A percentile compares a stretch with the other conserved stretches of the same genome.
These are phyloP conservation scores for Furcula furcula DNA, from an alignment of 2,888 invertebrate genomes.

Conservation along the genomic window DNA sequence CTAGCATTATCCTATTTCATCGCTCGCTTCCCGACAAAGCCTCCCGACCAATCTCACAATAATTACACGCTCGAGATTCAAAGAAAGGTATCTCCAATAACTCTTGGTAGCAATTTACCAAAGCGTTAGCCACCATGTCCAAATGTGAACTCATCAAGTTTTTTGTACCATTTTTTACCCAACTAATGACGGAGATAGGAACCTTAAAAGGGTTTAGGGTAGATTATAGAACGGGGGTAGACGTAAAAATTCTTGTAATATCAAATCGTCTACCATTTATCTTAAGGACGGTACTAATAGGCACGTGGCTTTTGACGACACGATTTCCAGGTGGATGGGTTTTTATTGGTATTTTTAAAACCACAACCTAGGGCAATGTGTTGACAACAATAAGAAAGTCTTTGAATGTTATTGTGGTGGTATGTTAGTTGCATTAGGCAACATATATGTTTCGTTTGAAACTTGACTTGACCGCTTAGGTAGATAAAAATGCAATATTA, in stretches of 20 bases:
- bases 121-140: neutral
- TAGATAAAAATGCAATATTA: no score
- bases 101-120: neutral
- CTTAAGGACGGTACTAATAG: neutral
- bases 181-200: slow-evolving; percentile 28
- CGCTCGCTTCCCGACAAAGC: slow-evolving; percentile 1
- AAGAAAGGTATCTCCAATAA: neutral
- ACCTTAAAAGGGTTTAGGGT: slow-evolving; percentile 4
- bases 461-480: no score
- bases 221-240: slow-evolving; percentile 7
- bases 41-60: slow-evolving; percentile 1
- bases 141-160: slow-evolving; percentile 23
- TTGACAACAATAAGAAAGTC: no score
- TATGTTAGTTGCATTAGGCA: no score
- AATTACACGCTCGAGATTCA: slow-evolving; percentile 2
- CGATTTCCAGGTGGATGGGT: no score
- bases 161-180: slow-evolving; percentile 26
- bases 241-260: slow-evolving; percentile 10
- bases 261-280: neutral
- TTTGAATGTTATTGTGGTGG: no score
- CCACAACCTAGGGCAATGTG: no score
- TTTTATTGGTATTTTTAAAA: no score
- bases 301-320: neutral
- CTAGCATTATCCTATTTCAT: slow-evolving; percentile 1
- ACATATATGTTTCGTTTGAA: no score